Base-by-base conservation (phyloP, 30 jellyfish, hydroid and myxozoan genomes). In the Mastigias papua region DNA sequence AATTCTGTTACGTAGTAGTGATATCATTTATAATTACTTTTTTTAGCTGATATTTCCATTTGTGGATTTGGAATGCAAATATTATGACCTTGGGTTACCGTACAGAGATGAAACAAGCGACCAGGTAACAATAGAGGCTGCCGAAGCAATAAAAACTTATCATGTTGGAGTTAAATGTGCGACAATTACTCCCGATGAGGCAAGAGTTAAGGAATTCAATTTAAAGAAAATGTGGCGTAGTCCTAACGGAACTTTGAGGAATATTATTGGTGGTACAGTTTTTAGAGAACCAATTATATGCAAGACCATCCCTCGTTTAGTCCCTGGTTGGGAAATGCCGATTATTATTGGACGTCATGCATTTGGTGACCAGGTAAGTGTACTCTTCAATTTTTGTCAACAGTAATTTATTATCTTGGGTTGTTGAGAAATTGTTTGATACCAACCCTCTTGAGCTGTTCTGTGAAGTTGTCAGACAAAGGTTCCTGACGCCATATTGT, bases 81-180 rank as follows among this genome's bases (percentile, higher is more conserved):
- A 89, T 60, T 96, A 73, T 81, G 99, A 96, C 75, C 99, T 96
- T 65, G 98, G 99, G 29, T 78, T 96, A 81, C 98, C 97, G 21
- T 91, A 96, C 78, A 96, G 99, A 49, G 99, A 96, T 91, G 97
- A 89, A 70, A 96, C 99, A 19, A 86, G 87, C 65, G 99, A 96
- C 89, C 97, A 91, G 70, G 95, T 96, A 22, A 96, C 99, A 17
- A 30, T 90, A 0, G 99, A 96, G 42, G 97, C 98, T 63, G 99
- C 99, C 1, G 96, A 92, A 48, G 99, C 99, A 1, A 96, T 96
- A 60, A 82, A 93, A 73, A 81, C 82, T 50, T 92, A 91, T 71
- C 88, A 96, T 48, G 99, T 96, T 71, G 99, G 99, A 19, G 84
- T 96, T 37, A 96, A 96, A 89, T 96, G 99, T 85, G 99, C 99